Evolutionary conservation across 2,888 invertebrate species (phyloP).

Genomic region (Ypsolopha scabrella): DNA sequence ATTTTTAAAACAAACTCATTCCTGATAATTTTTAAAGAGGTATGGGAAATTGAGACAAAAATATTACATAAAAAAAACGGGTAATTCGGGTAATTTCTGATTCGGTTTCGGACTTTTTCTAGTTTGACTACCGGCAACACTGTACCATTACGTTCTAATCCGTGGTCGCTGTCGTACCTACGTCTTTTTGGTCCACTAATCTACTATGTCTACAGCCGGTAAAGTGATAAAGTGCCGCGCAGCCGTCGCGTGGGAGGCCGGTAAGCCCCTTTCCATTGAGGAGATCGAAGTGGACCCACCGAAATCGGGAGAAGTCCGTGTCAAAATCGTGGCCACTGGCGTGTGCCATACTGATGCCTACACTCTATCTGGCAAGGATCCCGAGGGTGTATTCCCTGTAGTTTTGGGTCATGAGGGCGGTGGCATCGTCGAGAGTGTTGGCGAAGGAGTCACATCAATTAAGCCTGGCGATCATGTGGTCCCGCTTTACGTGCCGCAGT

Average conservation of each 20-base stretch:
- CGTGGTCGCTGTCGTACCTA: too few species aligned
- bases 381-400: slow-evolving; percentile 93
- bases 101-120: too few species aligned
- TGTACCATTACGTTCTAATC: too few species aligned
- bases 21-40: too few species aligned
- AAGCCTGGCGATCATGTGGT: slow-evolving; percentile 96
- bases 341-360: slow-evolving; percentile 96
- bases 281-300: slow-evolving; percentile 95
- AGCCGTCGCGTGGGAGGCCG: slow-evolving; percentile 97
- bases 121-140: too few species aligned
- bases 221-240: slow-evolving; percentile 92
- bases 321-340: slow-evolving; percentile 83
- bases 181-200: too few species aligned
- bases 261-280: slow-evolving; percentile 90
- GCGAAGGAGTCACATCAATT: slow-evolving; percentile 89
- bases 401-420: slow-evolving; percentile 97
- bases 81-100: too few species aligned
- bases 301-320: slow-evolving; percentile 90
- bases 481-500: slow-evolving; percentile 96
- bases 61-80: too few species aligned
- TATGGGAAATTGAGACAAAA: too few species aligned
- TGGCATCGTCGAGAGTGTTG: slow-evolving; percentile 97
- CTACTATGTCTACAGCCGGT: slow-evolving; percentile 58
- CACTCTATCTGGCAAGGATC: slow-evolving; percentile 88
- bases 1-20: too few species aligned